Evolutionary conservation across 1,140 invertebrate species (phyloP).

Genomic region (Anoplolepis gracilipes): DNA sequence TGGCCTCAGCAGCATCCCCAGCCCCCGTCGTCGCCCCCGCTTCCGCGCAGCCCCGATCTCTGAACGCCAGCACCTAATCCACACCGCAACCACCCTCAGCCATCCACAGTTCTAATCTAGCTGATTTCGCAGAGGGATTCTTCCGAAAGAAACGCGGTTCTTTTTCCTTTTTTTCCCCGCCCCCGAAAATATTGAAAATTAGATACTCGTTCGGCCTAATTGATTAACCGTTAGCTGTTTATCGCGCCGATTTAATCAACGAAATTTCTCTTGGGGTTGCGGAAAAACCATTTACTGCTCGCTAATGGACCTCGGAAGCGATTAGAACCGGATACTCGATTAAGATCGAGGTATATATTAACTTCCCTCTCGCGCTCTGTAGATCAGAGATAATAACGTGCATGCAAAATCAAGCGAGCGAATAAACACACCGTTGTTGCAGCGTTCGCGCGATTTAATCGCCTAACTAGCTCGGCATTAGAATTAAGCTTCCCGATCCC

Average conservation of each 20-base stretch:
- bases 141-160: neutral
- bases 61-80: constrained; percentile 81
- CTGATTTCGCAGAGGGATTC: constrained; percentile 19
- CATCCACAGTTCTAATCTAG: constrained; percentile 56
- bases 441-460: constrained; percentile 7
- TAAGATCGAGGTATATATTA: neutral
- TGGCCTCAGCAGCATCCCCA: constrained; percentile 56
- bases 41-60: constrained; percentile 76
- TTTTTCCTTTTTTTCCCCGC: neutral
- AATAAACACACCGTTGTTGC: neutral
- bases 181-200: neutral
- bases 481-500: neutral
- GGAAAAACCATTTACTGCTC: neutral
- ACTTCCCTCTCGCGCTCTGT: neutral
- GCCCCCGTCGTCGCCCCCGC: constrained; percentile 62
- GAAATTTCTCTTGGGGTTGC: neutral
- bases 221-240: neutral
- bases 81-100: constrained; percentile 82
- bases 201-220: neutral
- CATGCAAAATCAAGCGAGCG: neutral
- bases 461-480: neutral
- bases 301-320: neutral
- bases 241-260: neutral
- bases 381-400: neutral
- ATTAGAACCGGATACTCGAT: neutral